Percentiles rank a stretch among this genome's conserved stretches.
These are phyloP conservation scores for Asobara japonica DNA, from an alignment of 1,140 invertebrate species.

Conservation along the genomic window DNA sequence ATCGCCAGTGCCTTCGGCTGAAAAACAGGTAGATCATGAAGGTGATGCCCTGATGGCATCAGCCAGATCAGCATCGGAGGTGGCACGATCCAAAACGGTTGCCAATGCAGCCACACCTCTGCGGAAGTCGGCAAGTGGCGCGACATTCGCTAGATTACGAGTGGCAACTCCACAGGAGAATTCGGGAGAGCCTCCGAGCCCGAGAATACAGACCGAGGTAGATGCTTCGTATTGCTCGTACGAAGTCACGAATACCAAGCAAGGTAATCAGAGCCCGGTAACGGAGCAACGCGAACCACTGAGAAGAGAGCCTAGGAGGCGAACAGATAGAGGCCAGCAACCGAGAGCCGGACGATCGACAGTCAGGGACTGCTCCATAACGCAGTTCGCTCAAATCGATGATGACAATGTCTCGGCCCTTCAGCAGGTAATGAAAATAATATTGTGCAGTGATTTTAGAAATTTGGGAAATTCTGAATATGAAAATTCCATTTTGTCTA, in stretches of 20 bases:
- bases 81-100: constrained; percentile 53
- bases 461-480: no score
- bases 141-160: constrained; percentile 60
- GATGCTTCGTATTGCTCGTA: constrained; percentile 71
- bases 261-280: constrained; percentile 62
- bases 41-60: constrained; percentile 67
- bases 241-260: constrained; percentile 61
- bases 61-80: constrained; percentile 63
- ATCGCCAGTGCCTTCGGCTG: constrained; percentile 51
- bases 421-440: no score
- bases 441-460: no score
- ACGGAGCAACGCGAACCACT: constrained; percentile 63
- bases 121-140: constrained; percentile 60
- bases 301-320: constrained; percentile 61
- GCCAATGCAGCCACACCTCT: constrained; percentile 56
- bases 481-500: no score
- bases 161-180: constrained; percentile 57
- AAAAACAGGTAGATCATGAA: constrained; percentile 66
- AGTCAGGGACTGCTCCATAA: constrained; percentile 73
- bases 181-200: constrained; percentile 66
- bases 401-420: constrained; percentile 90
- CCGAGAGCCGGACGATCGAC: constrained; percentile 56
- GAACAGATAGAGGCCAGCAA: constrained; percentile 54
- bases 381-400: constrained; percentile 92
- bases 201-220: constrained; percentile 69